phyloP scores from a whole-genome alignment of 2,888 invertebrate genomes.

The Chrysomela aeneicollis region DNA sequence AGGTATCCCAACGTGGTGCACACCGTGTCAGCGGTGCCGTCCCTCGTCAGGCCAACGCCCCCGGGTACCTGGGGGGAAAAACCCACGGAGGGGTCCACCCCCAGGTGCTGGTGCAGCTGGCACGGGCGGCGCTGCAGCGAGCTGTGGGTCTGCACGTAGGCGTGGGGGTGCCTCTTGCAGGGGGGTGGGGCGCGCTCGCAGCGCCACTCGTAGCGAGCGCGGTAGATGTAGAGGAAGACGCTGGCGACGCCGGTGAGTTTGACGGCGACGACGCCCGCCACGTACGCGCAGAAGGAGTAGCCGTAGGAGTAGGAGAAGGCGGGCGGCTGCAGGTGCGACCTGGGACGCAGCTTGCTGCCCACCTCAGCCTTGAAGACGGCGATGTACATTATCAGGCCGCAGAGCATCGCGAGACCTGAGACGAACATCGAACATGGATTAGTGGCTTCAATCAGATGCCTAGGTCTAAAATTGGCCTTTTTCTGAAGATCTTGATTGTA shows the following conservation, averaged over 20 bases:
- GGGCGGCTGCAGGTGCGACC: conserved; percentile 79
- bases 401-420: conserved; percentile 87
- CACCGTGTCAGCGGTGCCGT: conserved; percentile 74
- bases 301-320: conserved; percentile 88
- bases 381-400: conserved; percentile 92
- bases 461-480: too few species aligned
- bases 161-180: conserved; percentile 62
- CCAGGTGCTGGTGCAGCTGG: conserved; percentile 62
- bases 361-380: conserved; percentile 92
- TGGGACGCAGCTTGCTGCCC: conserved; percentile 83
- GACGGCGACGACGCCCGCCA: conserved; percentile 83
- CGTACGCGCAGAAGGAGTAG: conserved; percentile 86
- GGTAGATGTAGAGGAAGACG: conserved; percentile 85
- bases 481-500: too few species aligned
- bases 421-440: conserved; percentile 40
- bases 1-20: conserved; percentile 66
- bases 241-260: conserved; percentile 88
- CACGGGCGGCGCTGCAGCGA: conserved; percentile 53
- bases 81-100: conserved; percentile 68
- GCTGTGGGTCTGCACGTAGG: conserved; percentile 61
- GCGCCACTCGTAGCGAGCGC: conserved; percentile 64
- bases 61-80: conserved; percentile 69
- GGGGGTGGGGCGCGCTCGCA: conserved; percentile 56
- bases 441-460: not conserved
- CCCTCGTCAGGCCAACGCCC: conserved; percentile 59